Evolutionary conservation across 2,797 vertebrate genomes (phyloP).

Genomic region (Pseudotriccus pelzelni): DNA sequence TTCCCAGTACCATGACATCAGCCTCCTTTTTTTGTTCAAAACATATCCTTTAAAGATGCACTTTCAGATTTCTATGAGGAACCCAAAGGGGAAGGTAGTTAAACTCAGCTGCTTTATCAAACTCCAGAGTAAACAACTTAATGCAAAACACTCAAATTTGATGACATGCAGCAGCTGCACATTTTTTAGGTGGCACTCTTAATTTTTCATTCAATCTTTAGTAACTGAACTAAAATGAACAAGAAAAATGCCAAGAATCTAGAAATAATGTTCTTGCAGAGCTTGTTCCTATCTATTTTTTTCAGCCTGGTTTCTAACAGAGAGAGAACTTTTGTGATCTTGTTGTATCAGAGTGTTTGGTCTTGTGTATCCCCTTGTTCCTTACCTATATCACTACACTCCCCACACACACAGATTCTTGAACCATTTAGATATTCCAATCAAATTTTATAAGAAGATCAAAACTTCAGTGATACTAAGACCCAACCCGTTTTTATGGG

Average conservation of each 20-base stretch:
- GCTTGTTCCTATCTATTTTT: background rate
- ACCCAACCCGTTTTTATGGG: background rate
- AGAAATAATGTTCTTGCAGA: background rate
- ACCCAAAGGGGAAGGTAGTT: background rate
- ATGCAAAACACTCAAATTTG: background rate
- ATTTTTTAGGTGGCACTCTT: background rate
- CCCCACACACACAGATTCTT: fast-evolving
- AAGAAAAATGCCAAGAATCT: background rate
- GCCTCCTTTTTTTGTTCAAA: background rate
- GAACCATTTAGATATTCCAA: background rate
- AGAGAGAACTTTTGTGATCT: background rate
- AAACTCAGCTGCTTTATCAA: background rate
- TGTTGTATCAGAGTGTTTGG: background rate
- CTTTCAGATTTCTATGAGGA: background rate
- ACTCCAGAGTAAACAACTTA: background rate
- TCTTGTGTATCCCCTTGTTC: background rate
- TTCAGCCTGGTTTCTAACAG: background rate
- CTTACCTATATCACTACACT: background rate
- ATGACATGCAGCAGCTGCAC: background rate
- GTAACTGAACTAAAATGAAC: background rate
- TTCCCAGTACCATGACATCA: background rate
- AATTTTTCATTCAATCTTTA: background rate
- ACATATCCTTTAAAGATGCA: background rate
- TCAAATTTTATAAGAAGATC: background rate
- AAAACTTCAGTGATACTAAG: background rate